Conservation (phyloP, 2,888 invertebrate genomes). For the Tenthredo amoena region DNA sequence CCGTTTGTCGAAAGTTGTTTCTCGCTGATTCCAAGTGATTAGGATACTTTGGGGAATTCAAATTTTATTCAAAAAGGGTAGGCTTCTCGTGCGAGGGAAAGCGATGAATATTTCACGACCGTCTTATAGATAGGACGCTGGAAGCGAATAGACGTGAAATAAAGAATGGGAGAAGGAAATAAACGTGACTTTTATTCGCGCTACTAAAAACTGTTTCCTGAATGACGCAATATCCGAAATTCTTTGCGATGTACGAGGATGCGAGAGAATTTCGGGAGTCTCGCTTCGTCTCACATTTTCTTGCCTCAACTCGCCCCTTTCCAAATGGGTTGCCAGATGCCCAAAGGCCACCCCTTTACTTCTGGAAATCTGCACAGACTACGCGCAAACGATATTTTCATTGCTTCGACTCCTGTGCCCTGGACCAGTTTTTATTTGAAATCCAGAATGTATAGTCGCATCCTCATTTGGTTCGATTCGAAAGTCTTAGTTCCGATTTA, state of each 20-base stretch:
- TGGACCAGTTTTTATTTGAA: conserved; percentile 40
- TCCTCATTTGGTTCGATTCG: conserved; percentile 42
- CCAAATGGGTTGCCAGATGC: conserved; percentile 28
- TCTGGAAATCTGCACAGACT: conserved; percentile 14
- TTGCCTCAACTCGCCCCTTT: conserved; percentile 1
- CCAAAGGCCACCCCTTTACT: background rate
- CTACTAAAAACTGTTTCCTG: conserved; percentile 27
- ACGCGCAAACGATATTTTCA: conserved; percentile 43
- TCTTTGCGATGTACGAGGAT: background rate
- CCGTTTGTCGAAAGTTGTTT: conserved; percentile 3
- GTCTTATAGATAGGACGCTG: conserved; percentile 12
- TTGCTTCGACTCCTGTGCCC: conserved; percentile 4
- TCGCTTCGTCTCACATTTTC: background rate
- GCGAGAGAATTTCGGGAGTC: conserved; percentile 14
- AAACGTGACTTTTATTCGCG: conserved; percentile 47
- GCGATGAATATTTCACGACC: conserved; percentile 44
- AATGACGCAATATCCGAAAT: conserved; percentile 34
- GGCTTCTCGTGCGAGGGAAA: background rate
- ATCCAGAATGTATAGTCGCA: background rate
- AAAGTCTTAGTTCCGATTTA: conserved; percentile 30
- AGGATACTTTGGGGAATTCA: conserved; percentile 28
- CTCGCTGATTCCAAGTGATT: conserved; percentile 30
- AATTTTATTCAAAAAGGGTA: conserved; percentile 47
- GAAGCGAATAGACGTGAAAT: background rate
- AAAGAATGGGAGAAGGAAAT: conserved; percentile 30